phyloP scores from a whole-genome alignment of 2,888 invertebrate genomes.

The Ochropleura plecta region DNA sequence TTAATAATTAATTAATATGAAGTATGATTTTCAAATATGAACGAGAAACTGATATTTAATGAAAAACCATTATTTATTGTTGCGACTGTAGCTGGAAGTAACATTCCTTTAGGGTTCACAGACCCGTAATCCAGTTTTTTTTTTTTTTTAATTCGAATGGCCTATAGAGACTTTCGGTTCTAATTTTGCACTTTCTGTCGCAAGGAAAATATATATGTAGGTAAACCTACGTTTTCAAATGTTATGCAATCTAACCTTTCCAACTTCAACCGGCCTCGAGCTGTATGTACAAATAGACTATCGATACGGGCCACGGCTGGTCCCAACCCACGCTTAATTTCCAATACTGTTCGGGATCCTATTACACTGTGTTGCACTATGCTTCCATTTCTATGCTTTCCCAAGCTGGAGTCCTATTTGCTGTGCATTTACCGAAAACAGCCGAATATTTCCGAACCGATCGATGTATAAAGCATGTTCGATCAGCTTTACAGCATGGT shows the following conservation, averaged over 20 bases:
- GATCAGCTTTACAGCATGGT: conserved; percentile 2
- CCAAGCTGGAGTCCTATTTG: background rate
- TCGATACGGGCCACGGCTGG: background rate
- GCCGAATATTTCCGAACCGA: conserved; percentile 5
- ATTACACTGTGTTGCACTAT: background rate
- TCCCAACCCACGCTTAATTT: too few species aligned
- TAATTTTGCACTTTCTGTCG: background rate
- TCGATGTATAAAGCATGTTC: background rate
- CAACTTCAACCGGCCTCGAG: background rate
- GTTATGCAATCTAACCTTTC: conserved; percentile 4
- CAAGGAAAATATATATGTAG: background rate
- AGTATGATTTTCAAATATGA: too few species aligned
- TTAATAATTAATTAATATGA: too few species aligned
- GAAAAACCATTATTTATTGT: background rate
- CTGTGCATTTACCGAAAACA: background rate
- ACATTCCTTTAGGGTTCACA: background rate
- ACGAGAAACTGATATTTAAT: too few species aligned
- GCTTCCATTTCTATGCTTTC: background rate
- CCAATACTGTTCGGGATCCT: background rate
- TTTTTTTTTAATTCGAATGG: background rate
- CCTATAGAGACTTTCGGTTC: background rate
- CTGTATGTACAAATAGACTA: background rate
- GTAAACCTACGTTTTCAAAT: background rate
- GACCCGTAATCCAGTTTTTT: too few species aligned
- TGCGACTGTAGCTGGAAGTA: background rate